Evolutionary conservation across 2,113 vertebrate genomes (phyloP).

Genomic region (Mustelus asterias): DNA sequence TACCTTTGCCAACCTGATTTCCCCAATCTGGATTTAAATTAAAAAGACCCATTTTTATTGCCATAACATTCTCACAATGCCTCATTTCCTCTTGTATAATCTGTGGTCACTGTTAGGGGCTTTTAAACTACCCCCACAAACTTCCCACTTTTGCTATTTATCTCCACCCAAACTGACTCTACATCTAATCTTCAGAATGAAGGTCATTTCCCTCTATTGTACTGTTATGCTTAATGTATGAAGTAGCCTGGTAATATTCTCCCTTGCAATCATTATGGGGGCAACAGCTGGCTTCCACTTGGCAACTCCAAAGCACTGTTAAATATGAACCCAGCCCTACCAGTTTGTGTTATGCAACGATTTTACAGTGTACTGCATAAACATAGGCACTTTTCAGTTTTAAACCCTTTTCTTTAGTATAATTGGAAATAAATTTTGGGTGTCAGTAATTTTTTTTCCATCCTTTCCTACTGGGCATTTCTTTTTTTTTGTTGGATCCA

Average conservation of each 20-base stretch:
- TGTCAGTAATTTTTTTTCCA: not conserved
- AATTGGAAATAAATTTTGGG: not conserved
- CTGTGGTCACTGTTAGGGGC: too few species aligned
- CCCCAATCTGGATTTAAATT: too few species aligned
- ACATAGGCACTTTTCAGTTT: not conserved
- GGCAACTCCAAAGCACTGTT: not conserved
- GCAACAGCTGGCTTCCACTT: not conserved
- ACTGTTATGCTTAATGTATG: not conserved
- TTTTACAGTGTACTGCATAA: not conserved
- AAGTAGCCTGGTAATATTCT: not conserved
- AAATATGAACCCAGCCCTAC: not conserved
- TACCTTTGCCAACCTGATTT: too few species aligned
- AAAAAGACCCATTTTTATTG: too few species aligned
- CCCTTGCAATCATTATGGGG: not conserved
- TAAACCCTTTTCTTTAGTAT: not conserved
- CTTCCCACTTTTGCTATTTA: too few species aligned
- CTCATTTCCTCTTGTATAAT: too few species aligned
- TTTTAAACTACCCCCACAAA: too few species aligned
- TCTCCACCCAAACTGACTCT: too few species aligned
- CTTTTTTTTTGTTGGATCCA: not conserved
- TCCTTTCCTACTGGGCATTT: not conserved
- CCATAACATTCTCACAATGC: too few species aligned
- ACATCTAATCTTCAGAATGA: too few species aligned
- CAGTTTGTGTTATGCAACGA: too few species aligned
- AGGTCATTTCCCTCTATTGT: too few species aligned